Evolutionary conservation across 2,797 vertebrate species (phyloP).

Genomic region (Selene dorsalis): DNA sequence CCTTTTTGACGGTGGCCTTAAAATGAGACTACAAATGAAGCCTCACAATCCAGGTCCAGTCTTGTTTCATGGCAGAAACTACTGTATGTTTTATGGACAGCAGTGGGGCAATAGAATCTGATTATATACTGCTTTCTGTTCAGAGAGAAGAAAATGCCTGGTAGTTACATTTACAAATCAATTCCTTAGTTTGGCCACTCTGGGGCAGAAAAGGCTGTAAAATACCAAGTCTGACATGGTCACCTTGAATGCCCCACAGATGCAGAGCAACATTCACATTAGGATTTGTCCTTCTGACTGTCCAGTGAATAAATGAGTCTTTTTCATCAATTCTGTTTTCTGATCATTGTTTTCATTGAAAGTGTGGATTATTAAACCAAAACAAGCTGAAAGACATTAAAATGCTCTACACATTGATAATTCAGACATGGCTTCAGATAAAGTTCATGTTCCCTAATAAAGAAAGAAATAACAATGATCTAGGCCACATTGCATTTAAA

Average conservation of each 20-base stretch:
- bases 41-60: neutral
- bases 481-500: neutral
- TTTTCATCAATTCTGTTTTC: too few relatives aligned
- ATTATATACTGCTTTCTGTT: neutral
- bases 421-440: neutral
- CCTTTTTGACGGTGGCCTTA: neutral
- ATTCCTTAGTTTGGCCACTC: slow-evolving; percentile 11
- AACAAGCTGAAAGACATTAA: too few relatives aligned
- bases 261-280: too few relatives aligned
- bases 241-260: too few relatives aligned
- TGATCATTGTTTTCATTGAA: too few relatives aligned
- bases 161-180: neutral
- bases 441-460: neutral
- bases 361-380: too few relatives aligned
- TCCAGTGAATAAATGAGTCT: too few relatives aligned
- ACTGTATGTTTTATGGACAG: neutral
- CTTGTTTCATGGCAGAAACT: neutral
- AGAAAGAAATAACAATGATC: neutral
- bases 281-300: too few relatives aligned
- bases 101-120: too few relatives aligned
- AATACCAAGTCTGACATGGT: neutral
- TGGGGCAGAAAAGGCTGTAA: neutral
- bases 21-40: neutral
- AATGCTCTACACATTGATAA: too few relatives aligned
- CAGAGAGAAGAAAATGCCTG: neutral